A percentile compares a stretch with the other conserved stretches of the same genome.
phyloP scores from a whole-genome alignment of 2,888 invertebrate species.

The Helicoverpa assulta region DNA sequence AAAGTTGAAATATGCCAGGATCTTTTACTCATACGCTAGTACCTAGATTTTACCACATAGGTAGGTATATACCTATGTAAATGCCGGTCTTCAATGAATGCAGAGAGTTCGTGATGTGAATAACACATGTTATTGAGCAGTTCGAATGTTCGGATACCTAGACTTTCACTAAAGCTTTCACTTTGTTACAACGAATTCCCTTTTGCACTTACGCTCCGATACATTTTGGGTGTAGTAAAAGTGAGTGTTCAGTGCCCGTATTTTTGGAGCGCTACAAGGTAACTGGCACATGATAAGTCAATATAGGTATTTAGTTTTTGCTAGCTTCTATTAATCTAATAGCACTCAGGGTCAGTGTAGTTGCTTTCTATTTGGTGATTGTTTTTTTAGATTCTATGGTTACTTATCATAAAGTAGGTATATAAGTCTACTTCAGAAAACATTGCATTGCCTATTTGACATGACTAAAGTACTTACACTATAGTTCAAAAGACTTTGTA shows the following conservation, averaged over 20 bases:
- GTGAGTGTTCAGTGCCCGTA: background rate
- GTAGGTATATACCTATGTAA: constrained; percentile 5
- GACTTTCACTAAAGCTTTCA: constrained; percentile 60
- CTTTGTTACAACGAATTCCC: constrained; percentile 28
- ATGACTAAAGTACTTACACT: no score
- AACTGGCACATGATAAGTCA: background rate
- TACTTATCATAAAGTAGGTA: no score
- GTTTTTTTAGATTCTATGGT: no score
- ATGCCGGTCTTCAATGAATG: constrained; percentile 23
- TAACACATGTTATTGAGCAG: constrained; percentile 26
- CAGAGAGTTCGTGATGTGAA: constrained; percentile 38
- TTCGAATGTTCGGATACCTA: constrained; percentile 34
- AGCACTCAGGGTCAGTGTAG: no score
- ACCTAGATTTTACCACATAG: background rate
- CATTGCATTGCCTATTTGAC: no score
- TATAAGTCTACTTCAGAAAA: no score
- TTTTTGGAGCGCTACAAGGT: background rate
- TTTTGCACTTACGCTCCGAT: constrained; percentile 9
- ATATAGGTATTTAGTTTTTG: no score
- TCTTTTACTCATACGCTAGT: no score
- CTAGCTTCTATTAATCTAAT: no score
- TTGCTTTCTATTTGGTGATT: no score
- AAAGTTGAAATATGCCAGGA: no score
- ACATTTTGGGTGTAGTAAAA: background rate
- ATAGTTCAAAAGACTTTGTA: no score